Evolutionary conservation across 2,888 invertebrate species (phyloP).

Genomic region (Eubasilissa splendida): DNA sequence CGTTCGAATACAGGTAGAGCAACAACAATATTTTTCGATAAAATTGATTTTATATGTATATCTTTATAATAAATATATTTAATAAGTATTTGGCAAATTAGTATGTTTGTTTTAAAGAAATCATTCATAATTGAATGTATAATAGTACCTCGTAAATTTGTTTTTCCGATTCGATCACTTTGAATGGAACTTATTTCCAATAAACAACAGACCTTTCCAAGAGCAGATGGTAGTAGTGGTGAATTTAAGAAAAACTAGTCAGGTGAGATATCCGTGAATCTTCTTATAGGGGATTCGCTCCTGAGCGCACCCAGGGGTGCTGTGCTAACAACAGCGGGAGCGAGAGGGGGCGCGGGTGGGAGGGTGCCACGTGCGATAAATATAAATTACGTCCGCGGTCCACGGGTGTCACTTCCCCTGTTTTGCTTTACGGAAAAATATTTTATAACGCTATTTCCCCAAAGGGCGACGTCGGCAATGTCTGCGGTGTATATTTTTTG

Average conservation of each 20-base stretch:
- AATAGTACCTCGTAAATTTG: too few relatives aligned
- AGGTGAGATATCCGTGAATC: constrained; percentile 30
- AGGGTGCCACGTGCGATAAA: constrained; percentile 47
- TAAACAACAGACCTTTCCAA: too few relatives aligned
- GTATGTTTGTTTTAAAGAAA: too few relatives aligned
- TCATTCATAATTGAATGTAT: too few relatives aligned
- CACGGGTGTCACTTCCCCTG: constrained; percentile 41
- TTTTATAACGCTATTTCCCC: constrained; percentile 37
- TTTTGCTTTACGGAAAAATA: constrained; percentile 33
- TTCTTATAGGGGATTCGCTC: constrained; percentile 16
- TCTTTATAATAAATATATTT: too few relatives aligned
- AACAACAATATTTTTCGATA: too few relatives aligned
- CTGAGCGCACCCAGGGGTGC: constrained; percentile 41
- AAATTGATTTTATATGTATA: too few relatives aligned
- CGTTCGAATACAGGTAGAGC: too few relatives aligned
- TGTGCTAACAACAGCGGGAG: not conserved
- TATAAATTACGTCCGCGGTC: constrained; percentile 49
- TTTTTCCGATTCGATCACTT: too few relatives aligned
- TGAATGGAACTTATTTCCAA: too few relatives aligned
- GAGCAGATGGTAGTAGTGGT: not conserved
- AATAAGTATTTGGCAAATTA: too few relatives aligned
- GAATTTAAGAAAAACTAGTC: constrained; percentile 15
- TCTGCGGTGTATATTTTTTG: constrained; percentile 33
- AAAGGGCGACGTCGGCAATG: constrained; percentile 20
- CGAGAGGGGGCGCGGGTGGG: constrained; percentile 5